These are phyloP conservation scores for Pachyuromys duprasi DNA, from an alignment of 2,797 vertebrate species.

Conservation along the genomic window DNA sequence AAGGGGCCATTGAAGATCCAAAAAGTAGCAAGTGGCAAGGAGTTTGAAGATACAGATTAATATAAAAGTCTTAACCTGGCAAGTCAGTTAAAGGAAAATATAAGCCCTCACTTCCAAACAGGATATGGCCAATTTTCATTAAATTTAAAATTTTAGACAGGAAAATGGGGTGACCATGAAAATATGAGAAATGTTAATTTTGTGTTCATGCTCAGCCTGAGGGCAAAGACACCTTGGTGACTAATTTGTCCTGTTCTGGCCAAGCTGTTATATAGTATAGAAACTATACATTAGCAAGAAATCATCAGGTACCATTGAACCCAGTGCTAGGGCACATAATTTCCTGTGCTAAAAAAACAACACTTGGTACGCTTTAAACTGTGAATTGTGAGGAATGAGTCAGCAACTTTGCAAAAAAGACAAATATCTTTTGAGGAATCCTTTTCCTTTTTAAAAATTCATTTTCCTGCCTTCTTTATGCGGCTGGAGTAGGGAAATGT, in stretches of 20 bases:
- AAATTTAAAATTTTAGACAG: no score
- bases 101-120: not conserved
- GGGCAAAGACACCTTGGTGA: not conserved
- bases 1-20: not conserved
- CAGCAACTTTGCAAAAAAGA: not conserved
- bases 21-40: not conserved
- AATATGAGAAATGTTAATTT: not conserved
- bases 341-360: not conserved
- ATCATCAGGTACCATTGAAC: not conserved
- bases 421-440: not conserved
- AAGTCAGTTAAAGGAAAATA: constrained; percentile 9
- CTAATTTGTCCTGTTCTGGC: constrained; percentile 1
- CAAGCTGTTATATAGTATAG: not conserved
- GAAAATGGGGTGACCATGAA: not conserved
- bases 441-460: not conserved
- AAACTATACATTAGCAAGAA: not conserved
- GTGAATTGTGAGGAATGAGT: not conserved
- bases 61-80: not conserved
- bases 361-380: not conserved
- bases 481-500: not conserved
- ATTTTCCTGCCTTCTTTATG: not conserved
- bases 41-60: not conserved
- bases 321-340: not conserved
- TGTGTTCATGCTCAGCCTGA: not conserved
- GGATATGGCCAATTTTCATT: not conserved